These are phyloP conservation scores for Hydropsyche tenuis DNA, from an alignment of 1,140 invertebrate genomes.

Conservation along the genomic window DNA sequence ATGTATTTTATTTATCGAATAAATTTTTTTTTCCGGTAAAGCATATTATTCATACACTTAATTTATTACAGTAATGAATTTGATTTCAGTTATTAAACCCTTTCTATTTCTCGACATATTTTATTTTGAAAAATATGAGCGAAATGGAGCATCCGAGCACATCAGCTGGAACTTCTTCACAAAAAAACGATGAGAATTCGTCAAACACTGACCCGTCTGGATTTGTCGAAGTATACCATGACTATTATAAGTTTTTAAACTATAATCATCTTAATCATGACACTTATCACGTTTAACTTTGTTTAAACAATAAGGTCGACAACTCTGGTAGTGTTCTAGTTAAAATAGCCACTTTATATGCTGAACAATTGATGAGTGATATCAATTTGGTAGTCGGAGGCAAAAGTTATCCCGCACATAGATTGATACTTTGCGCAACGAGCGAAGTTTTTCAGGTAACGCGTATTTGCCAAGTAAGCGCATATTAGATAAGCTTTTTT, in stretches of 20 bases:
- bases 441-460: constrained; percentile 93
- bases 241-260: not conserved
- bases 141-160: constrained; percentile 14
- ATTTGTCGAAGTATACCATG: not conserved
- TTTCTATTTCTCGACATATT: no score
- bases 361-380: constrained; percentile 85
- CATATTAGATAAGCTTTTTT: not conserved
- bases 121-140: no score
- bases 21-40: no score
- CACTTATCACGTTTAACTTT: not conserved
- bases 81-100: no score
- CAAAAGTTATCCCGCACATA: constrained; percentile 84
- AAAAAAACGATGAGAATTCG: not conserved
- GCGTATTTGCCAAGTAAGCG: constrained; percentile 5
- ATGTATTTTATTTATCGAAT: no score
- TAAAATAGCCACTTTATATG: constrained; percentile 84
- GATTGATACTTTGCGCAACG: constrained; percentile 90
- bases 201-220: not conserved
- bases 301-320: constrained; percentile 67
- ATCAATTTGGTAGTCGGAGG: constrained; percentile 81
- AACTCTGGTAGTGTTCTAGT: constrained; percentile 79
- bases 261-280: not conserved
- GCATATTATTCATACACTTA: no score
- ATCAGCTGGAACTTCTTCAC: not conserved
- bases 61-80: no score